These are phyloP conservation scores for Augiades crinisus DNA, from an alignment of 2,888 invertebrate genomes.

Conservation along the genomic window DNA sequence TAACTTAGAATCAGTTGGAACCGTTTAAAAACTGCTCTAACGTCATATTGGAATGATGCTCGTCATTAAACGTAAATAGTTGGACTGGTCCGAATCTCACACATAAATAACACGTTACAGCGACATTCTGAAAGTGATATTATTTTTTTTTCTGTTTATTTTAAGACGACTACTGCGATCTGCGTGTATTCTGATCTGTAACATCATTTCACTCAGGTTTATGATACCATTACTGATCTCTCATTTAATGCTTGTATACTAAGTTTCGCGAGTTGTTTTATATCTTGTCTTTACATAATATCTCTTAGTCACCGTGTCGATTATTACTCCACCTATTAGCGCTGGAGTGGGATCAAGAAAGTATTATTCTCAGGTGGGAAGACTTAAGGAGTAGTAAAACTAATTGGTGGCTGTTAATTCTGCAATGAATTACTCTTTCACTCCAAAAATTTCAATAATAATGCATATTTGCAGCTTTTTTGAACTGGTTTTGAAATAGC, in stretches of 20 bases:
- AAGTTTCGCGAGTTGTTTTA: too few species aligned
- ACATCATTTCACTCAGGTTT: conserved; percentile 7
- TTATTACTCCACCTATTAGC: too few species aligned
- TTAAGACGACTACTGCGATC: conserved; percentile 39
- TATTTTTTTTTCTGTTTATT: conserved; percentile 37
- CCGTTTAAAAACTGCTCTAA: conserved; percentile 26
- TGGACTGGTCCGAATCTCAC: conserved; percentile 25
- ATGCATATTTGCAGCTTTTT: too few species aligned
- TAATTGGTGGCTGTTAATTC: too few species aligned
- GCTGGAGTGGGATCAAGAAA: too few species aligned
- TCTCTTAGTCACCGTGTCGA: not conserved
- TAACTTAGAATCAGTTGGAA: conserved; percentile 1
- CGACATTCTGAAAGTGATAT: conserved; percentile 49
- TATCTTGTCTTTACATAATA: not conserved
- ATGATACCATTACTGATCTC: not conserved
- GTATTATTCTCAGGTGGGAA: too few species aligned
- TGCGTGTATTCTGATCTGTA: not conserved
- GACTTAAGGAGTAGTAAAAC: too few species aligned
- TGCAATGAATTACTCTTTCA: too few species aligned
- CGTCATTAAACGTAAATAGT: conserved; percentile 33
- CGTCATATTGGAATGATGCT: conserved; percentile 27
- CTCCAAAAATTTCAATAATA: too few species aligned
- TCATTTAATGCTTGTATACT: not conserved
- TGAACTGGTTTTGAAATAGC: too few species aligned
- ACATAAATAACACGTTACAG: conserved; percentile 56